phyloP scores from a whole-genome alignment of 35 echinoderm and acorn worm species.

The Amphiura filiformis region DNA sequence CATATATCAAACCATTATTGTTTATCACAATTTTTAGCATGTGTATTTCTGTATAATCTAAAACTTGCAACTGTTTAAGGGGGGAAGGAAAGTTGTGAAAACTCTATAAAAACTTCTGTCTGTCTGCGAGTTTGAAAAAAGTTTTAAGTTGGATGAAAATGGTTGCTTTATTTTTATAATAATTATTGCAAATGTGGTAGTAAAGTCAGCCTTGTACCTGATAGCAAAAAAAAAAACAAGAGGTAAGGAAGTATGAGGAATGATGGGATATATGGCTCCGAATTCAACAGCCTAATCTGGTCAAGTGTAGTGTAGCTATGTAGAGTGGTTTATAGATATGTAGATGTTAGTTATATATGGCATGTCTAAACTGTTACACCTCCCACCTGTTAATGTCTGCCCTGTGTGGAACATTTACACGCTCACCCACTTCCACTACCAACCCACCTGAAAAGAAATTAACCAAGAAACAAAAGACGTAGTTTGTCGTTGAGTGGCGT shows the following conservation, averaged over 20 bases:
- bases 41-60: no score
- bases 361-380: conserved; percentile 11
- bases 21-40: no score
- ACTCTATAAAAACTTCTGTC: no score
- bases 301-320: not conserved
- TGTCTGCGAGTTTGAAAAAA: no score
- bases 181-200: not conserved
- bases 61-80: no score
- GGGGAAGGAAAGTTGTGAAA: no score
- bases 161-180: no score
- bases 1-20: no score
- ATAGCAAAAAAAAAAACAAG: no score
- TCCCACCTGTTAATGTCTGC: not conserved
- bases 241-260: not conserved
- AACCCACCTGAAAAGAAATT: not conserved
- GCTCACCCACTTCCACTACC: no score
- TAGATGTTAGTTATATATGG: not conserved
- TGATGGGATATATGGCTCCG: not conserved
- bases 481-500: not conserved
- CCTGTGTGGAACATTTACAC: not conserved
- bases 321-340: not conserved
- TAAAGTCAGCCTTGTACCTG: not conserved
- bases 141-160: no score
- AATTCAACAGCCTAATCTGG: conserved; percentile 1
- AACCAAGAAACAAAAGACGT: not conserved